Evolutionary conservation across 1,140 invertebrate genomes (phyloP).

Genomic region (Melipona quadrifasciata): DNA sequence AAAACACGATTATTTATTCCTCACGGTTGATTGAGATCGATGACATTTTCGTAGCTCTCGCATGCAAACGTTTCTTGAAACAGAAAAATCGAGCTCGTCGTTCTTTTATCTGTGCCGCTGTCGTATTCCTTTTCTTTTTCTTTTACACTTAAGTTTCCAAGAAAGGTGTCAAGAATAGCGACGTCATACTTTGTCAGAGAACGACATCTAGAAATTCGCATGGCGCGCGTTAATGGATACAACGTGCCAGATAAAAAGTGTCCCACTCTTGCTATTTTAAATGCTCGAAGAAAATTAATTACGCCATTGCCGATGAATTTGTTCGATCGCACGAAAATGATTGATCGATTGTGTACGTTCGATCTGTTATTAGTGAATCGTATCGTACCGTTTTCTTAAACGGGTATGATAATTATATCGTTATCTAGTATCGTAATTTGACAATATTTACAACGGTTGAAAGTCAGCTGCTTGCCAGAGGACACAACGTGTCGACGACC

Average conservation of each 20-base stretch:
- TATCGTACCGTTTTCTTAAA: background rate
- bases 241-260: background rate
- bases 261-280: background rate
- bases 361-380: background rate
- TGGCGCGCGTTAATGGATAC: background rate
- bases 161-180: slow-evolving; percentile 45
- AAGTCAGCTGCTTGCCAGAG: background rate
- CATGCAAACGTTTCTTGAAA: slow-evolving; percentile 43
- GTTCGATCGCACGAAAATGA: background rate
- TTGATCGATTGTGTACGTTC: no score
- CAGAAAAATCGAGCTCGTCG: slow-evolving; percentile 24
- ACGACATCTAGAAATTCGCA: background rate
- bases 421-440: background rate
- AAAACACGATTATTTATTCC: slow-evolving; percentile 23
- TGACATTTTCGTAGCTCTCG: slow-evolving; percentile 52
- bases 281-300: background rate
- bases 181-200: slow-evolving; percentile 1
- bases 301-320: background rate
- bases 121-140: background rate
- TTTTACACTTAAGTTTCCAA: slow-evolving; percentile 21
- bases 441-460: slow-evolving; percentile 23
- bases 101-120: slow-evolving; percentile 37
- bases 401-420: slow-evolving; percentile 1
- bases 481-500: slow-evolving; percentile 14
- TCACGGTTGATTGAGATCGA: slow-evolving; percentile 31